Conservation (phyloP, 2,113 vertebrate species). For the Pelmatolapia mariae region DNA sequence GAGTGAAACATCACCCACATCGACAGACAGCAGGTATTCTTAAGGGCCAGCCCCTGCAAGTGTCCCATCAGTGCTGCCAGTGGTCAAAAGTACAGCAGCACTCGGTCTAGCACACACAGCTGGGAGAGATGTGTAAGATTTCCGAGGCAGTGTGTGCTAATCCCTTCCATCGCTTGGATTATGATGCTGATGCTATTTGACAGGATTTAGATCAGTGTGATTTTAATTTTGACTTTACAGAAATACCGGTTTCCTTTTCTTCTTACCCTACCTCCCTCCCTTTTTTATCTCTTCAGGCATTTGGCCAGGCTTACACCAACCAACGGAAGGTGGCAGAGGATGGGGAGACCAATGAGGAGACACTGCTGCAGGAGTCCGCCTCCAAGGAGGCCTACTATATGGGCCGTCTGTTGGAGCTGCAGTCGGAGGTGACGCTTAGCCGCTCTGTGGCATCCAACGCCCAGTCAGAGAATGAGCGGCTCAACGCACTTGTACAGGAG, state of each 20-base stretch:
- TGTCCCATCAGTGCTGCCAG: neutral
- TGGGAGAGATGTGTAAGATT: neutral
- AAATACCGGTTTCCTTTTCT: neutral
- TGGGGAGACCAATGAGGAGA: constrained; percentile 93
- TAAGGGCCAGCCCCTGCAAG: neutral
- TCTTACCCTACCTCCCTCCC: neutral
- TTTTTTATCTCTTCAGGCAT: constrained; percentile 74
- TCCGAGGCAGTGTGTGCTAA: neutral
- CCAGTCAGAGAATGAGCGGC: constrained; percentile 87
- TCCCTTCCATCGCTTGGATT: neutral
- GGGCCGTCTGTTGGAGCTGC: constrained; percentile 87
- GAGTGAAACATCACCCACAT: constrained; percentile 63
- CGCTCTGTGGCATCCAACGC: constrained; percentile 80
- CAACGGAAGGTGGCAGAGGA: constrained; percentile 97
- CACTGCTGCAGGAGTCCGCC: constrained; percentile 91
- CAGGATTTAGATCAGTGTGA: neutral
- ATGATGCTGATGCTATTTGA: neutral
- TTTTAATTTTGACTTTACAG: neutral
- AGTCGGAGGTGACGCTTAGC: constrained; percentile 85
- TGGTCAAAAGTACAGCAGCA: neutral
- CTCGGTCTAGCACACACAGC: neutral
- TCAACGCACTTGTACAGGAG: constrained; percentile 80
- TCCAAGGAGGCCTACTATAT: constrained; percentile 94
- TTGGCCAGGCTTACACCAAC: constrained; percentile 93
- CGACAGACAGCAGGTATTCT: constrained; percentile 24